Evolutionary conservation across 92 coral and sea anemone species (phyloP).

Genomic region (Isaurus tuberculatus): DNA sequence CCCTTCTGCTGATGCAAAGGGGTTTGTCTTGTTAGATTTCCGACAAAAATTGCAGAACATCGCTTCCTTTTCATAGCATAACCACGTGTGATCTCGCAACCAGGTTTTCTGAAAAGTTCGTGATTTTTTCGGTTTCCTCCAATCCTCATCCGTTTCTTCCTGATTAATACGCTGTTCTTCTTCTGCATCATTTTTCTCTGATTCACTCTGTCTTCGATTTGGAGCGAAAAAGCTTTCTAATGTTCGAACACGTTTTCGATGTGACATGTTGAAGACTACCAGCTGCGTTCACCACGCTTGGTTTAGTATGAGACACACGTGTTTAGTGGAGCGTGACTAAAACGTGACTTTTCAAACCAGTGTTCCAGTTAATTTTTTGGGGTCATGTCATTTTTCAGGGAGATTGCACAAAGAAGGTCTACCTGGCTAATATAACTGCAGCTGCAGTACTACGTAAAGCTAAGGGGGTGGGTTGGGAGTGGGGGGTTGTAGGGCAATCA

Average conservation of each 20-base stretch:
- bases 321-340: conserved; percentile 26
- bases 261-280: conserved; percentile 41
- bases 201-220: conserved; percentile 49
- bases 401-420: no score
- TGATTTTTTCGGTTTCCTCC: conserved; percentile 31
- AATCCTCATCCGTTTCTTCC: conserved; percentile 34
- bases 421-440: no score
- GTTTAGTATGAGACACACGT: conserved; percentile 34
- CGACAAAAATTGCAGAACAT: conserved; percentile 56
- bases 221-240: conserved; percentile 34
- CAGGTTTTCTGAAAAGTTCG: conserved; percentile 52
- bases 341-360: conserved; percentile 23
- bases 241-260: conserved; percentile 52
- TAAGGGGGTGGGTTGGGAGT: no score
- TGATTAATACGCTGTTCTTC: conserved; percentile 44
- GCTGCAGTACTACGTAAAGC: no score
- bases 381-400: no score
- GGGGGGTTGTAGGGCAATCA: no score
- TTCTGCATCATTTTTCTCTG: no score
- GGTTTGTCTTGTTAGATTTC: conserved; percentile 48
- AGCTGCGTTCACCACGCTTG: conserved; percentile 34
- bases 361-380: no score
- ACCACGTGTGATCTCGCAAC: conserved; percentile 59
- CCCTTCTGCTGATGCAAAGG: conserved; percentile 54
- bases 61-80: conserved; percentile 43